Percentiles rank a stretch among this genome's conserved stretches.
Conservation (phyloP, 2,888 invertebrate genomes). For the Sminthurinus aureus region DNA sequence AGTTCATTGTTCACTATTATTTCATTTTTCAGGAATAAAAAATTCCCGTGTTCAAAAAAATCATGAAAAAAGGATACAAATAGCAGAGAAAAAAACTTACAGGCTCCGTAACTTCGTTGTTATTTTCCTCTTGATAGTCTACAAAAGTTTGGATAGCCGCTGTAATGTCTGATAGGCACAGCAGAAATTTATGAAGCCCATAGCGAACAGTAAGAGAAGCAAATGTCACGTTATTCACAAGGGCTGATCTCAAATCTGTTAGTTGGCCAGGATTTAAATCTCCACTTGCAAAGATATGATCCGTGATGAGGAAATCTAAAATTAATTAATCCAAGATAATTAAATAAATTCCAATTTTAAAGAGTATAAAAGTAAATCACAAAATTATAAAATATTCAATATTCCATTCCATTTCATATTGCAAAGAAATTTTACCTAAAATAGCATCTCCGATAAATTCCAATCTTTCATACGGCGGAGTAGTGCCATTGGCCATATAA, state of each 20-base stretch:
- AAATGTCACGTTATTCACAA: conserved; percentile 96
- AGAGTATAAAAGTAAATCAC: too few species aligned
- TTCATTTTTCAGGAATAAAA: too few species aligned
- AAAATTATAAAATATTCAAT: too few species aligned
- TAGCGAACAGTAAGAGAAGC: conserved; percentile 87
- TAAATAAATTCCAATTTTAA: neutral
- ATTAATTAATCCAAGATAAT: too few species aligned
- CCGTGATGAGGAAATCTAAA: conserved; percentile 83
- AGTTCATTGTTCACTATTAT: neutral
- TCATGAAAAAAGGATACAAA: too few species aligned
- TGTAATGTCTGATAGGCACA: conserved; percentile 67
- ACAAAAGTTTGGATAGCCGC: conserved; percentile 52
- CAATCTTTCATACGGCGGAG: conserved; percentile 87
- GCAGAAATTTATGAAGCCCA: conserved; percentile 79
- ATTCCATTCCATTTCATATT: too few species aligned
- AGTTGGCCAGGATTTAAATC: conserved; percentile 75
- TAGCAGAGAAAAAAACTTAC: conserved; percentile 62
- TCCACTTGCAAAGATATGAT: conserved; percentile 79
- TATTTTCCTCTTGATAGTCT: conserved; percentile 69
- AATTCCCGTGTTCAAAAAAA: too few species aligned
- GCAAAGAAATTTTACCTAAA: conserved; percentile 67
- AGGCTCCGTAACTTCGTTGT: conserved; percentile 73
- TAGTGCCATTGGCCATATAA: conserved; percentile 79
- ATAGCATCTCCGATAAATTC: conserved; percentile 94
- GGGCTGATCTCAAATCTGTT: conserved; percentile 91